Evolutionary conservation across 2,888 invertebrate species (phyloP).

Genomic region (Cataglyphis rosenhaueri): DNA sequence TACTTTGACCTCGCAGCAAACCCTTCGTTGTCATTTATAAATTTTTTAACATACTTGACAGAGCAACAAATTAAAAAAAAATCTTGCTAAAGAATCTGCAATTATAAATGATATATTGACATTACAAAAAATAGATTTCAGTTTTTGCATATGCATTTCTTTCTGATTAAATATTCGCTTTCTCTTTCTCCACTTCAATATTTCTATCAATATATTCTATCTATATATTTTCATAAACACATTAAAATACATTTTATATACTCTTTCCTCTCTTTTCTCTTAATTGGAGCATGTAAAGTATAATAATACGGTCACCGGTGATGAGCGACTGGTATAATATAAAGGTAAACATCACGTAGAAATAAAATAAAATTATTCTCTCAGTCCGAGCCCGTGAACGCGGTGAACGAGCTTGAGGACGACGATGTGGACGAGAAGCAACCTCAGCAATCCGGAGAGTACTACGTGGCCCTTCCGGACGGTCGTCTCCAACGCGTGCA

Average conservation of each 20-base stretch:
- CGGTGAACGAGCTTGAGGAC: conserved; percentile 82
- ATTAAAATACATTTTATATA: not conserved
- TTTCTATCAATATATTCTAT: not conserved
- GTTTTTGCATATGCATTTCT: not conserved
- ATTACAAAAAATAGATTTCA: not conserved
- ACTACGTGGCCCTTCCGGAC: conserved; percentile 89
- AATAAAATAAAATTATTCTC: not conserved
- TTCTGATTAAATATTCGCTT: not conserved
- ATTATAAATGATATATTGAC: not conserved
- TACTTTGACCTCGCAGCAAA: not conserved
- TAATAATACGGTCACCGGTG: not conserved
- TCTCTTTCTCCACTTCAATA: not conserved
- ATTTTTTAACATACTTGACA: not conserved
- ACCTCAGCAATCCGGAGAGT: conserved; percentile 86
- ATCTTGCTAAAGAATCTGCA: not conserved
- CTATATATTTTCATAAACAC: not conserved
- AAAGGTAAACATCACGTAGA: not conserved
- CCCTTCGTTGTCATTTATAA: not conserved
- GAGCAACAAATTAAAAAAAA: not conserved
- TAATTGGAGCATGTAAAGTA: not conserved
- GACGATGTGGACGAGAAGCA: conserved; percentile 76
- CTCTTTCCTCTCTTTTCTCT: not conserved
- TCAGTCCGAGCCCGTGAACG: conserved; percentile 79
- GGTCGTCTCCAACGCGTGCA: conserved; percentile 89
- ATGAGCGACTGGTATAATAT: not conserved